These are phyloP conservation scores for Melipona beecheii DNA, from an alignment of 2,888 invertebrate species.

Conservation along the genomic window DNA sequence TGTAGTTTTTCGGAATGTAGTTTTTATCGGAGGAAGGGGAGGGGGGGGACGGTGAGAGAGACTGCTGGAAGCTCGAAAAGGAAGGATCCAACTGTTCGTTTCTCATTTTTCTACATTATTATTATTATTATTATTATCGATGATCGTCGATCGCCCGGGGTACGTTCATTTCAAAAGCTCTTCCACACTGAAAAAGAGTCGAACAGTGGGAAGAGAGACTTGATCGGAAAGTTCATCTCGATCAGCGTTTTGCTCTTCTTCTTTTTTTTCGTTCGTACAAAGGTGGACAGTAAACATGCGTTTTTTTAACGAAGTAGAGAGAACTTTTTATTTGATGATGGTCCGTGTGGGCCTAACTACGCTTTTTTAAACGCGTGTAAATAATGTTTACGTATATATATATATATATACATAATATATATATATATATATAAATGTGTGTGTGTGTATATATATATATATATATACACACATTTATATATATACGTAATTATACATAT, in stretches of 20 bases:
- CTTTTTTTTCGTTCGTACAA: neutral
- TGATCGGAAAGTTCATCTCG: too few relatives aligned
- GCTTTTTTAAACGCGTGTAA: conserved; percentile 63
- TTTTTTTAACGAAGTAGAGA: conserved; percentile 24
- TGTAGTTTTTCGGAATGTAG: conserved; percentile 18
- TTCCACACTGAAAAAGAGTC: neutral
- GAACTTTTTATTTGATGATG: neutral
- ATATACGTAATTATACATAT: neutral
- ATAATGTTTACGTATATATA: conserved; percentile 61
- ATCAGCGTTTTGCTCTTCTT: neutral
- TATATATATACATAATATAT: conserved; percentile 39
- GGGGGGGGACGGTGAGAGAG: conserved; percentile 19
- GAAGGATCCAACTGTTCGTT: neutral
- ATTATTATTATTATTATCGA: neutral
- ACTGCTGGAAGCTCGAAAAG: neutral
- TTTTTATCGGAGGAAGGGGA: neutral
- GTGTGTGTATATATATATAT: conserved; percentile 33
- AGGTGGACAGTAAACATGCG: neutral
- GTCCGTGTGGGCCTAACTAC: conserved; percentile 21
- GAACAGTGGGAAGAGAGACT: conserved; percentile 3
- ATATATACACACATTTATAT: conserved; percentile 25
- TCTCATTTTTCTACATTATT: too few relatives aligned
- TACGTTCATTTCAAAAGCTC: neutral
- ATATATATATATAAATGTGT: too few relatives aligned
- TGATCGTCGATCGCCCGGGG: neutral